Evolutionary conservation across 1,140 invertebrate genomes (phyloP).

Genomic region (Fopius arisanus): DNA sequence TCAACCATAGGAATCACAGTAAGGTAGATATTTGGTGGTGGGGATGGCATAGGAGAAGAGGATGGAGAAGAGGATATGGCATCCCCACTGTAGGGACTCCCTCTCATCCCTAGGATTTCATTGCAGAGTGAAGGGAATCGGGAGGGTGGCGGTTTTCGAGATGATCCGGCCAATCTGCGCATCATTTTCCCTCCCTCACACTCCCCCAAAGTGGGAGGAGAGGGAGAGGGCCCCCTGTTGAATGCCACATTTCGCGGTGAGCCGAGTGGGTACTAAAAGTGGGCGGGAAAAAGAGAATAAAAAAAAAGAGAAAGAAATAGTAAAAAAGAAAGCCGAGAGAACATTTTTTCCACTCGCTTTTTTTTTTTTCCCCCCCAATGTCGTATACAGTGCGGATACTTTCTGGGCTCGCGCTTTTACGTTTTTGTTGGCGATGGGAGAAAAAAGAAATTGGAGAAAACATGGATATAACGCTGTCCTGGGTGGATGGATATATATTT

Average conservation of each 20-base stretch:
- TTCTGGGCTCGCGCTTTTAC: background rate
- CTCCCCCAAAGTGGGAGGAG: background rate
- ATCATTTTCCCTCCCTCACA: conserved; percentile 59
- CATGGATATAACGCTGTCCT: background rate
- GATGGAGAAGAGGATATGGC: conserved; percentile 13
- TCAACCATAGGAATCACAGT: conserved; percentile 43
- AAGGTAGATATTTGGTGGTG: conserved; percentile 9
- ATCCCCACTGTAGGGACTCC: background rate
- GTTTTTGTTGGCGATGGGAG: background rate
- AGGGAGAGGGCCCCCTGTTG: conserved; percentile 47
- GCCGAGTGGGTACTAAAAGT: conserved; percentile 36
- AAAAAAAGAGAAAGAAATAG: conserved; percentile 5
- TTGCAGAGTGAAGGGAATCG: background rate
- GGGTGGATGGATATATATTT: background rate
- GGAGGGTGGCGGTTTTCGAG: conserved; percentile 59
- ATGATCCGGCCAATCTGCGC: conserved; percentile 66
- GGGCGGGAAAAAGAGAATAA: conserved; percentile 24
- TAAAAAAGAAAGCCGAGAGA: background rate
- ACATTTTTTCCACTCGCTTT: background rate
- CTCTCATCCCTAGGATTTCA: background rate
- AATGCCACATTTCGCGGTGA: conserved; percentile 56
- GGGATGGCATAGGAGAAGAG: conserved; percentile 30
- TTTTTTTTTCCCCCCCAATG: background rate
- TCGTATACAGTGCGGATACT: background rate
- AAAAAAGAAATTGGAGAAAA: conserved; percentile 12